phyloP scores from a whole-genome alignment of 2,797 vertebrate genomes.

The Simalia tracyae region DNA sequence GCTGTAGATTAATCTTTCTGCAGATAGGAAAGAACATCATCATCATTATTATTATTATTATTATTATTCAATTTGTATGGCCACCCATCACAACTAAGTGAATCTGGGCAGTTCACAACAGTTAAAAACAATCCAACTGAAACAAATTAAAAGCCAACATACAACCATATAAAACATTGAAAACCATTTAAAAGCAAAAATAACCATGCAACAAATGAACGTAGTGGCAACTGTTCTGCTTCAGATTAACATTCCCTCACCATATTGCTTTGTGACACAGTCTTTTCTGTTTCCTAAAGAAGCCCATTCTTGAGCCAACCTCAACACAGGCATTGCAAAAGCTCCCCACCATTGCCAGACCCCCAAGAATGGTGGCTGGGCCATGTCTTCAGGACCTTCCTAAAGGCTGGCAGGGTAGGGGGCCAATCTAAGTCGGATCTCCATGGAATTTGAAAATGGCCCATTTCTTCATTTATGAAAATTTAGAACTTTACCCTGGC shows the following conservation, averaged over 20 bases:
- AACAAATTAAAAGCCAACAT: not conserved
- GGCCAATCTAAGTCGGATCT: too few relatives aligned
- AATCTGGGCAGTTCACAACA: not conserved
- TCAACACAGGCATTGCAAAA: not conserved
- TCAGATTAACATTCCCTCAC: not conserved
- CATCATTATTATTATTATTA: not conserved
- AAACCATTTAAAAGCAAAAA: not conserved
- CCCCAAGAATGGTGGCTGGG: not conserved
- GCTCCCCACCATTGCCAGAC: not conserved
- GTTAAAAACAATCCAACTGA: not conserved
- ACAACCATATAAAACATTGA: not conserved
- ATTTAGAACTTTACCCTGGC: too few relatives aligned
- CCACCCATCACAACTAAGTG: not conserved
- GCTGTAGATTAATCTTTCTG: not conserved
- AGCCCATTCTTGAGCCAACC: not conserved
- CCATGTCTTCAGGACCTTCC: not conserved
- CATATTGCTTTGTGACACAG: not conserved
- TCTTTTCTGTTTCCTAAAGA: not conserved
- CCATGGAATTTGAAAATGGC: too few relatives aligned
- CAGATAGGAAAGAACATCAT: not conserved
- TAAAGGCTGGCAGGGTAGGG: too few relatives aligned
- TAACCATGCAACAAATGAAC: not conserved
- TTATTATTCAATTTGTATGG: not conserved
- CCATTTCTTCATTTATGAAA: too few relatives aligned
- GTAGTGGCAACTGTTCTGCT: not conserved